Conservation (phyloP, 64 coral and sea anemone species). For the Montipora capricornis region DNA sequence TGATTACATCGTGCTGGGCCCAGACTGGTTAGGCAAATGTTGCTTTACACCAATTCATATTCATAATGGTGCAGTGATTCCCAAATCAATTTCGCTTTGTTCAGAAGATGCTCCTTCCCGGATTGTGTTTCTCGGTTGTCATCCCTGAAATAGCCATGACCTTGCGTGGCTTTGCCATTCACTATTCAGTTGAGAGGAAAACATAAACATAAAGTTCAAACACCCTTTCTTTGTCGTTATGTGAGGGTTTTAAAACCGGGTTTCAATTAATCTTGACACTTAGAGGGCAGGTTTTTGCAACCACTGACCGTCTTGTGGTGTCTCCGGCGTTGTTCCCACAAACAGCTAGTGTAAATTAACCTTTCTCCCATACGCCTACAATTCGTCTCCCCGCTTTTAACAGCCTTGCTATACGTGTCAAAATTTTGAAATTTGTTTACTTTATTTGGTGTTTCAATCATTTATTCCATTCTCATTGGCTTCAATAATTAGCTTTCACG, state of each 20-base stretch:
- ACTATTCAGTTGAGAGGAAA: no score
- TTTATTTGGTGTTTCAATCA: not conserved
- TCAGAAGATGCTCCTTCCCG: no score
- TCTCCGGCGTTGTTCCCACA: not conserved
- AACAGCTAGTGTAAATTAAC: not conserved
- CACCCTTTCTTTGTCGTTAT: not conserved
- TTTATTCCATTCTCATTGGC: not conserved
- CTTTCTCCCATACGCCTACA: not conserved
- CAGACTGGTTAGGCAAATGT: no score
- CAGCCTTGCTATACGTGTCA: no score
- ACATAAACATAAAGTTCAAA: no score
- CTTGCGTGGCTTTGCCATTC: not conserved
- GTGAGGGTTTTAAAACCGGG: not conserved
- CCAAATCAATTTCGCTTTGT: no score
- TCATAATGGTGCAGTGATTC: no score
- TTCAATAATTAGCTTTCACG: not conserved
- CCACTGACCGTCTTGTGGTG: not conserved
- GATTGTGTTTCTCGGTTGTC: not conserved
- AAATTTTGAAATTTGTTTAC: not conserved
- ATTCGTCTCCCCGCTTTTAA: not conserved
- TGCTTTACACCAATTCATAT: no score
- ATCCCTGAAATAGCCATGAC: not conserved
- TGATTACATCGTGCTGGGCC: no score
- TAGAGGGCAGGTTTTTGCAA: not conserved
- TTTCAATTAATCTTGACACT: constrained; percentile 2